Percentiles rank a stretch among this genome's conserved stretches.
Evolutionary conservation across 2,888 invertebrate genomes (phyloP).

Genomic region (Brachynemurus nebulosus): DNA sequence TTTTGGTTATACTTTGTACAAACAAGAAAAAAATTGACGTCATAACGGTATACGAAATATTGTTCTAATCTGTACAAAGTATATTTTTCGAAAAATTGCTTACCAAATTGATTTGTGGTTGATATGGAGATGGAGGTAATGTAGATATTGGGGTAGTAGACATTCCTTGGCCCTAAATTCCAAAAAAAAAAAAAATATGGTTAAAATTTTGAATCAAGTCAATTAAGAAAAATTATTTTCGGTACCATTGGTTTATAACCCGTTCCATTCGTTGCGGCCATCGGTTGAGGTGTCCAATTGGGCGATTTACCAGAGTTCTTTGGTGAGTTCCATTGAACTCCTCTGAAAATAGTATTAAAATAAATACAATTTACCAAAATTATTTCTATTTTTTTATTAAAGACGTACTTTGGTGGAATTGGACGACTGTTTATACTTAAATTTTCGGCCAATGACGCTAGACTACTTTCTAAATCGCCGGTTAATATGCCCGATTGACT

Average conservation of each 20-base stretch:
- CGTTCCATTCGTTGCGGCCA: constrained; percentile 77
- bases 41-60: neutral
- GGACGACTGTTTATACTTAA: constrained; percentile 67
- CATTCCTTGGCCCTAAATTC: constrained; percentile 25
- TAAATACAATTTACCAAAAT: constrained; percentile 3
- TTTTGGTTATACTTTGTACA: neutral
- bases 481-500: constrained; percentile 52
- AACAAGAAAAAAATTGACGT: neutral
- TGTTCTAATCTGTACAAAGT: neutral
- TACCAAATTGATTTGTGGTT: constrained; percentile 28
- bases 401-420: constrained; percentile 55
- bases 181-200: neutral
- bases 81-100: constrained; percentile 11
- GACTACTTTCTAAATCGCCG: constrained; percentile 86
- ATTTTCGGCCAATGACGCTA: constrained; percentile 88
- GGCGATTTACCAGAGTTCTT: constrained; percentile 64
- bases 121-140: constrained; percentile 26
- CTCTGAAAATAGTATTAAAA: constrained; percentile 36
- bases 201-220: neutral
- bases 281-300: constrained; percentile 77
- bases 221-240: neutral
- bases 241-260: constrained; percentile 81
- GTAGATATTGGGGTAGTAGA: constrained; percentile 16
- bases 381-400: neutral
- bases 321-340: constrained; percentile 84